phyloP scores from a whole-genome alignment of 1,140 invertebrate genomes.

The Microplitis demolitor region DNA sequence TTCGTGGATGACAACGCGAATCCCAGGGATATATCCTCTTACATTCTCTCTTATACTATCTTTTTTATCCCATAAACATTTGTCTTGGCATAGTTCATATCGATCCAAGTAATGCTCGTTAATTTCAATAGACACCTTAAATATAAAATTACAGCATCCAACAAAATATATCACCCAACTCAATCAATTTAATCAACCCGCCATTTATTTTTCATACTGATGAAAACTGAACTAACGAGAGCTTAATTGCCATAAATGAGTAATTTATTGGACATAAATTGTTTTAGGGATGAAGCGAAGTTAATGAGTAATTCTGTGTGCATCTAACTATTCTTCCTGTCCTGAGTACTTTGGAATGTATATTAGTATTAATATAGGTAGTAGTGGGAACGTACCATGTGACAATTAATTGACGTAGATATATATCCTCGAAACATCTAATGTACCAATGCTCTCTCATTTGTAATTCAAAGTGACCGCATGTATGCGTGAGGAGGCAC shows the following conservation, averaged over 20 bases:
- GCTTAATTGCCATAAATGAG: too few relatives aligned
- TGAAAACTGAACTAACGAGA: too few relatives aligned
- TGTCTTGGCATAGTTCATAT: slow-evolving; percentile 3
- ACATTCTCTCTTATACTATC: neutral
- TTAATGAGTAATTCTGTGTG: too few relatives aligned
- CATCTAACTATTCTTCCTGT: neutral
- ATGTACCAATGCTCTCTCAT: slow-evolving; percentile 12
- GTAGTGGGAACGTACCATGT: neutral
- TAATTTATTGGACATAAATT: too few relatives aligned
- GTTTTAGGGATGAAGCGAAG: too few relatives aligned
- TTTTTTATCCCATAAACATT: slow-evolving; percentile 7
- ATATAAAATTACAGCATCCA: neutral
- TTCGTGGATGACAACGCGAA: slow-evolving; percentile 22
- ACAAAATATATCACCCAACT: neutral
- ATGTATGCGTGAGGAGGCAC: neutral
- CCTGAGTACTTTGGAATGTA: neutral
- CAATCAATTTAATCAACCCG: too few relatives aligned
- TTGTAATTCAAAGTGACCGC: slow-evolving; percentile 15
- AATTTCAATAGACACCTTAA: neutral
- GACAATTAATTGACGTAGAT: neutral
- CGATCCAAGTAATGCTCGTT: neutral
- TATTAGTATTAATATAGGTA: neutral
- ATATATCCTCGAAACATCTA: neutral
- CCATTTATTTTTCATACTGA: neutral
- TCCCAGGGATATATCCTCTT: slow-evolving; percentile 11